A percentile compares a stretch with the other conserved stretches of the same genome.
These are phyloP conservation scores for Tamandua tetradactyla DNA, from an alignment of 2,797 vertebrate genomes.

Conservation along the genomic window DNA sequence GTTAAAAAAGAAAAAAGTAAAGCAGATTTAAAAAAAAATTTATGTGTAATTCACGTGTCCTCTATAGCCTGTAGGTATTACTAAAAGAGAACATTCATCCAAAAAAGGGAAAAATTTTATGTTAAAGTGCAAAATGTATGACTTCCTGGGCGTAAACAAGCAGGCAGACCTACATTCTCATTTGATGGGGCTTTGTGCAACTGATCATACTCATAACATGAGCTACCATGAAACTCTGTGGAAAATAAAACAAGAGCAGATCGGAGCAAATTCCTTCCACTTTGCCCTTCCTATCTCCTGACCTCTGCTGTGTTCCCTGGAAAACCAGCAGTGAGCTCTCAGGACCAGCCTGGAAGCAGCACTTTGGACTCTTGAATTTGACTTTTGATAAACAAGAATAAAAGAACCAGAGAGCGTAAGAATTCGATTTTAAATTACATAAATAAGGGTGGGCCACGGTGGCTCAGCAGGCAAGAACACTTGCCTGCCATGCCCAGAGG, in stretches of 20 bases:
- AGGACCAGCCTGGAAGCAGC: constrained; percentile 22
- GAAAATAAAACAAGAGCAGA: constrained; percentile 46
- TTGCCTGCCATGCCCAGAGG: too few relatives aligned
- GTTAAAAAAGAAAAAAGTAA: too few relatives aligned
- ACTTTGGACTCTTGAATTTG: constrained; percentile 26
- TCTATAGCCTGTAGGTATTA: background rate
- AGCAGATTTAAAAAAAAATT: too few relatives aligned
- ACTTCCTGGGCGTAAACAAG: background rate
- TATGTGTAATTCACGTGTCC: background rate
- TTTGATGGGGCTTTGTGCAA: background rate
- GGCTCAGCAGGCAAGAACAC: too few relatives aligned
- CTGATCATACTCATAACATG: background rate
- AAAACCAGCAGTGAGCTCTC: constrained; percentile 32
- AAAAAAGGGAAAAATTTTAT: background rate
- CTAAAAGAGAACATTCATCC: background rate
- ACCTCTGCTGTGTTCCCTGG: background rate
- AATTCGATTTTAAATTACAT: constrained; percentile 30
- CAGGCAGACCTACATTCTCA: background rate
- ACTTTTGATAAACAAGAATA: constrained; percentile 53
- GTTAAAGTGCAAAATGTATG: background rate
- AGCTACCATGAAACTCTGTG: background rate
- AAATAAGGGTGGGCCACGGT: too few relatives aligned
- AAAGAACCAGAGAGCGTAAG: constrained; percentile 39
- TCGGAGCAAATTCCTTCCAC: background rate
- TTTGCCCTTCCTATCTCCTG: constrained; percentile 18